phyloP scores from a whole-genome alignment of 1,140 invertebrate species.

The Nomia melanderi region DNA sequence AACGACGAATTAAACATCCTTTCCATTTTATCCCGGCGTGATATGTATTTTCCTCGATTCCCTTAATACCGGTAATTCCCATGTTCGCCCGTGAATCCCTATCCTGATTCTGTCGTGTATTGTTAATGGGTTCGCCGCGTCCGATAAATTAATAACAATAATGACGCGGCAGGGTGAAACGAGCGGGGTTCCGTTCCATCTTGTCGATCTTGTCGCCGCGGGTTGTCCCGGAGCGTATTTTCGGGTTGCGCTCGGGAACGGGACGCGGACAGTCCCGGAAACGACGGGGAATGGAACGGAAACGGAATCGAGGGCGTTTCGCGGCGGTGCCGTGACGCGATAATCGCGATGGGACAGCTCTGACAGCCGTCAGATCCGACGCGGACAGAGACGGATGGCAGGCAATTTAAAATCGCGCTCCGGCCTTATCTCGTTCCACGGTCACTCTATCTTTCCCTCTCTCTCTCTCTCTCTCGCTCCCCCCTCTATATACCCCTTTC shows the following conservation, averaged over 20 bases:
- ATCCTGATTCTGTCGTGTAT: too few relatives aligned
- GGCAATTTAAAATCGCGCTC: conserved; percentile 57
- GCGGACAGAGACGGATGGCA: conserved; percentile 30
- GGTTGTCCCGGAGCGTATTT: conserved; percentile 17
- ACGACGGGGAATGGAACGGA: background rate
- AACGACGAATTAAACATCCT: too few relatives aligned
- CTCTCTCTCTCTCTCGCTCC: background rate
- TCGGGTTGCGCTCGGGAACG: background rate
- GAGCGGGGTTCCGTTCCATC: background rate
- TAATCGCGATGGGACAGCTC: conserved; percentile 52
- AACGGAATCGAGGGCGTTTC: conserved; percentile 25
- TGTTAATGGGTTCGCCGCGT: too few relatives aligned
- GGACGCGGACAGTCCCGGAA: conserved; percentile 7
- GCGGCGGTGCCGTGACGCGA: conserved; percentile 41
- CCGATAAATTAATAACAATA: too few relatives aligned
- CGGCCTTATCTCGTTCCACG: conserved; percentile 25
- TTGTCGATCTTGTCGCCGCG: conserved; percentile 40
- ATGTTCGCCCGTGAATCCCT: too few relatives aligned
- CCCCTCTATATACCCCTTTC: background rate
- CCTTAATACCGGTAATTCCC: too few relatives aligned
- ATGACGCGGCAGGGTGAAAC: background rate
- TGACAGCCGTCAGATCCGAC: conserved; percentile 42
- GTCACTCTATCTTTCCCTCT: background rate
- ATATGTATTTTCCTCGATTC: too few relatives aligned
- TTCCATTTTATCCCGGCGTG: too few relatives aligned